Percentiles rank a stretch among this genome's conserved stretches.
These are phyloP conservation scores for Scaptodrosophila latifasciaeformis DNA, from an alignment of 2,888 invertebrate species.

Conservation along the genomic window DNA sequence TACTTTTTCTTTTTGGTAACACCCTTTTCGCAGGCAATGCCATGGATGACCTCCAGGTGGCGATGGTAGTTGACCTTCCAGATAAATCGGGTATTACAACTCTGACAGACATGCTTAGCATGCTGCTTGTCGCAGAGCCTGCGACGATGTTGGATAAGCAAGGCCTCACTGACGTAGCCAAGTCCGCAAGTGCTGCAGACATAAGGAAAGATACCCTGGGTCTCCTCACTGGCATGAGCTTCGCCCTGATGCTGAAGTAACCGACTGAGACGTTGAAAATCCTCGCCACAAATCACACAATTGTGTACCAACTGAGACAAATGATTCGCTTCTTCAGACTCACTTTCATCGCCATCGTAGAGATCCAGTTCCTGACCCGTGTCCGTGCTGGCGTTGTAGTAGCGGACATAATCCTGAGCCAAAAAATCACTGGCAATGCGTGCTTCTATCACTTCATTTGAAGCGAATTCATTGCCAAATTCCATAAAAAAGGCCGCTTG, in stretches of 20 bases:
- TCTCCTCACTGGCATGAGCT: conserved; percentile 63
- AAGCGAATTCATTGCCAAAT: conserved; percentile 27
- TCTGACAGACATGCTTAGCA: conserved; percentile 53
- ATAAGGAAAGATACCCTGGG: conserved; percentile 62
- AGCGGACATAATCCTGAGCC: conserved; percentile 50
- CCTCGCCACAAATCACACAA: conserved; percentile 62
- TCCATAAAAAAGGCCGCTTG: conserved; percentile 44
- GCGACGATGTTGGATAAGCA: conserved; percentile 77
- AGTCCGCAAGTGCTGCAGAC: conserved; percentile 77
- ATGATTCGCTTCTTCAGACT: conserved; percentile 10
- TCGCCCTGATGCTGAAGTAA: conserved; percentile 61
- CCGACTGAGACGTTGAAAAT: conserved; percentile 40
- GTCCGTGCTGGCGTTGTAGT: conserved; percentile 67
- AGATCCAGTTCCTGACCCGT: conserved; percentile 70
- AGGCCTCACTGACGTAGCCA: conserved; percentile 76
- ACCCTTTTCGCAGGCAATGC: no score
- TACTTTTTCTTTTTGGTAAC: no score
- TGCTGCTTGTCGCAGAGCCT: conserved; percentile 64
- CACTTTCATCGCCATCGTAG: conserved; percentile 63
- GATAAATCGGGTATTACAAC: conserved; percentile 64
- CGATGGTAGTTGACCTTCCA: conserved; percentile 66
- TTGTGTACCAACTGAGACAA: conserved; percentile 27
- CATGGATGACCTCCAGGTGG: conserved; percentile 49
- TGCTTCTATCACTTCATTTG: conserved; percentile 27
- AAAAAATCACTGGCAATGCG: conserved; percentile 50